Base-by-base conservation (phyloP, 2,113 vertebrate genomes). In the Rutilus rutilus region DNA sequence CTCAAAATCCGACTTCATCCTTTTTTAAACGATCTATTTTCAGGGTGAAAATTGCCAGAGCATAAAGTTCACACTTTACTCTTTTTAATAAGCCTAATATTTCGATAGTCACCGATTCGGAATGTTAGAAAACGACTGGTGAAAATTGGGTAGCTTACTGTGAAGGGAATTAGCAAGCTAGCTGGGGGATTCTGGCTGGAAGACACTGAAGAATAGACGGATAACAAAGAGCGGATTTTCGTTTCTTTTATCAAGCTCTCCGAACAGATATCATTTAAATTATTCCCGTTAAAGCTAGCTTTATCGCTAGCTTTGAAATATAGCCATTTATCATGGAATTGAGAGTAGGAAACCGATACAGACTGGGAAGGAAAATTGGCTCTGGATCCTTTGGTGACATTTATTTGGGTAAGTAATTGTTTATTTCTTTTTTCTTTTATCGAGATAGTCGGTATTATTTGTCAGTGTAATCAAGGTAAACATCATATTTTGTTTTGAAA, bases 301-400 rank as follows among this genome's bases (percentile, higher is more conserved):
- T 2, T 73, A 88, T 92, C 86, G 93, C 93, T 93, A 89, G 92
- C 92, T 80, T 74, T 88, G 60, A 67, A 86, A 42, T 86, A 82
- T 27, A 36, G 62, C 8, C 27, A 17, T 78, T 86, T 14, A 92
- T 79, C 92, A 99, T 99, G 98, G 97, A 99, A 94, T 92, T 99
- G 91, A 95, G 98, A 93, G 97, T 98, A 77, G 97, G 97, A 85
- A 99, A 98, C 96, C 93, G 97, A 92, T 99, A 99, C 93, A 97
- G 97, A 88, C 95, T 99, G 93, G 98, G 98, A 91, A 96, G 98
- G 88, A 99, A 99, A 92, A 99, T 99, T 91, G 98, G 98, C 91
- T 99, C 97, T 89, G 97, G 98, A 73, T 99, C 98, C 1, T 99
- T 99, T 91, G 98, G 98, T 88, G 98, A 99, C 92, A 99, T 99